Evolutionary conservation across 92 coral and sea anemone species (phyloP).

Genomic region (Siderastrea radians): DNA sequence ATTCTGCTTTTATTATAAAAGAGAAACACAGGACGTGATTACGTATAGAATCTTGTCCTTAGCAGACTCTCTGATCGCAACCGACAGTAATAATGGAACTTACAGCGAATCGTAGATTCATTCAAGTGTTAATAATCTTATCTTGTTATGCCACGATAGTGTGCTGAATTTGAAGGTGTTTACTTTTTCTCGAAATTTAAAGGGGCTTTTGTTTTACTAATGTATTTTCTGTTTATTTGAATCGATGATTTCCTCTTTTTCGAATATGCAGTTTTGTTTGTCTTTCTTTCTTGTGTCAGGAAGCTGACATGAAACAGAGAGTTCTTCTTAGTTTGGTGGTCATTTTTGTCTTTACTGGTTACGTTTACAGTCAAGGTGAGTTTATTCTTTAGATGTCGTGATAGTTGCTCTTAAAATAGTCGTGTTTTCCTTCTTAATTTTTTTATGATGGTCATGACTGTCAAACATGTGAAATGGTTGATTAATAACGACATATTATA

Average conservation of each 20-base stretch:
- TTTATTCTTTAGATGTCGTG: background rate
- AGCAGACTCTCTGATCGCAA: too few species aligned
- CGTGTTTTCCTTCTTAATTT: too few species aligned
- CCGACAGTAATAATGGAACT: too few species aligned
- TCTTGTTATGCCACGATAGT: background rate
- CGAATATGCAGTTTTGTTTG: background rate
- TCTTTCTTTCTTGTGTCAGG: background rate
- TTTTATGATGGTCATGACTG: background rate
- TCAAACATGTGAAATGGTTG: too few species aligned
- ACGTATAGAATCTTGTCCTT: too few species aligned
- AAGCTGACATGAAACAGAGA: background rate
- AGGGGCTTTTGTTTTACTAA: background rate
- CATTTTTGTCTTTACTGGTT: conserved; percentile 3
- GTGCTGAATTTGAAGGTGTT: background rate
- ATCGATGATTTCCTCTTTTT: background rate
- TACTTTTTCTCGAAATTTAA: background rate
- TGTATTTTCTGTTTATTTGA: background rate
- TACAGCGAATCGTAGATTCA: too few species aligned
- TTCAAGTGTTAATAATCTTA: background rate
- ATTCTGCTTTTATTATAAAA: too few species aligned
- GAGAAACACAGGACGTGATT: too few species aligned
- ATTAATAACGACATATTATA: too few species aligned
- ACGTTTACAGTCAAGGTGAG: conserved; percentile 38
- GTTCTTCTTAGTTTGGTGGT: conserved; percentile 6
- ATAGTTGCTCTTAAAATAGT: background rate